These are phyloP conservation scores for Marmota monax DNA, from an alignment of 2,113 vertebrate species.

Conservation along the genomic window DNA sequence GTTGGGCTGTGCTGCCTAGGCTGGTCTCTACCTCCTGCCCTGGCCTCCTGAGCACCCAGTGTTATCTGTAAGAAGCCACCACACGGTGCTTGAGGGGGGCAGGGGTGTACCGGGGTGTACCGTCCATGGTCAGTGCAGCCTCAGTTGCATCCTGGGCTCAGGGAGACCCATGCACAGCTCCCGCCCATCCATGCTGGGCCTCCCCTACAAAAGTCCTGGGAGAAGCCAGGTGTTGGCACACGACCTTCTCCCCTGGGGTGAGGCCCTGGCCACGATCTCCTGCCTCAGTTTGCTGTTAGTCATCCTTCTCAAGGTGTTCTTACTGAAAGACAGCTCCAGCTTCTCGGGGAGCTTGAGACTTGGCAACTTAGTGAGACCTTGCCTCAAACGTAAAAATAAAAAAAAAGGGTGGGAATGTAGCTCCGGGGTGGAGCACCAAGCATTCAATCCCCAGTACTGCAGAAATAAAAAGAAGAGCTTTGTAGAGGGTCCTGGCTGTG, in stretches of 20 bases:
- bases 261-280: background rate
- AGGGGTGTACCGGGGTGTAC: background rate
- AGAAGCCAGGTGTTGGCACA: background rate
- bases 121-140: background rate
- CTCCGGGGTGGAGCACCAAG: background rate
- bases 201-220: background rate
- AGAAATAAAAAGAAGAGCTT: background rate
- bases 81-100: background rate
- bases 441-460: background rate
- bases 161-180: background rate
- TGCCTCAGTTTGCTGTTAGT: too few relatives aligned
- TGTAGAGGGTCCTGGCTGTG: background rate
- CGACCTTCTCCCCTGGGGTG: background rate
- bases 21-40: background rate
- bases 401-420: background rate
- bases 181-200: too few relatives aligned
- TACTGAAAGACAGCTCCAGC: background rate
- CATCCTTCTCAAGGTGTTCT: background rate
- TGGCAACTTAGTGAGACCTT: background rate
- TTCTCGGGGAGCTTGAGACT: too few relatives aligned
- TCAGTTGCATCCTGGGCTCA: fast-evolving
- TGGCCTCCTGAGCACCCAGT: background rate
- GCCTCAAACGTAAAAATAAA: background rate
- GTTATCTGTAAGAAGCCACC: background rate
- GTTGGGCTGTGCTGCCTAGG: background rate